Percentiles rank a stretch among this genome's conserved stretches.
Conservation (phyloP, 2,888 invertebrate species). For the Amblyteles armatorius region DNA sequence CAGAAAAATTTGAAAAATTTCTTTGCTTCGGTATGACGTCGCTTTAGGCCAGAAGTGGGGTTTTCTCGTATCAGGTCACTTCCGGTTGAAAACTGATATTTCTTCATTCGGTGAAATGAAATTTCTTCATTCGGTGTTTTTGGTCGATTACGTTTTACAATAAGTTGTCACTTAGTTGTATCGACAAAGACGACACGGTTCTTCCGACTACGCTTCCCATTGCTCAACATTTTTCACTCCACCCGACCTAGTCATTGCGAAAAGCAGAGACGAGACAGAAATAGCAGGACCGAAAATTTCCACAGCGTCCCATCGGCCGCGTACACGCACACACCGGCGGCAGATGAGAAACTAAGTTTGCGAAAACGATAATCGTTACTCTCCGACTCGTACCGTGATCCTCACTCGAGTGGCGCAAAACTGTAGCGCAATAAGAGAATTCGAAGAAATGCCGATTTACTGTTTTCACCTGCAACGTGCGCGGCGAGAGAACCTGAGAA, state of each 20-base stretch:
- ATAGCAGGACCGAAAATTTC: neutral
- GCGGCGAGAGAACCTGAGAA: constrained; percentile 37
- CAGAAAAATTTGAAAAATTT: no score
- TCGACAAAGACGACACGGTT: neutral
- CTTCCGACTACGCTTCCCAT: neutral
- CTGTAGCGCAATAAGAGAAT: constrained; percentile 55
- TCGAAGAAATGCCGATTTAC: constrained; percentile 62
- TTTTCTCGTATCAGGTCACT: no score
- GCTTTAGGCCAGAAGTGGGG: no score
- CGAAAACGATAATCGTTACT: constrained; percentile 64
- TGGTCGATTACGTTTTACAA: neutral
- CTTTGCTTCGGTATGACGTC: no score
- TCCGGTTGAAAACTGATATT: neutral
- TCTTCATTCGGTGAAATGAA: neutral
- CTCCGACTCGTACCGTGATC: constrained; percentile 59
- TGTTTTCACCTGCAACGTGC: constrained; percentile 41
- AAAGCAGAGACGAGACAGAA: neutral
- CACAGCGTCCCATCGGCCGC: neutral
- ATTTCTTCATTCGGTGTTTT: neutral
- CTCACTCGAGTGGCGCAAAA: constrained; percentile 37
- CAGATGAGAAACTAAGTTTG: constrained; percentile 55
- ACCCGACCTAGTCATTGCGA: neutral
- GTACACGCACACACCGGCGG: neutral
- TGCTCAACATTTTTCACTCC: neutral
- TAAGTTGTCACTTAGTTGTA: neutral